phyloP scores from a whole-genome alignment of 2,888 invertebrate genomes.

The Pyrochroa serraticornis region DNA sequence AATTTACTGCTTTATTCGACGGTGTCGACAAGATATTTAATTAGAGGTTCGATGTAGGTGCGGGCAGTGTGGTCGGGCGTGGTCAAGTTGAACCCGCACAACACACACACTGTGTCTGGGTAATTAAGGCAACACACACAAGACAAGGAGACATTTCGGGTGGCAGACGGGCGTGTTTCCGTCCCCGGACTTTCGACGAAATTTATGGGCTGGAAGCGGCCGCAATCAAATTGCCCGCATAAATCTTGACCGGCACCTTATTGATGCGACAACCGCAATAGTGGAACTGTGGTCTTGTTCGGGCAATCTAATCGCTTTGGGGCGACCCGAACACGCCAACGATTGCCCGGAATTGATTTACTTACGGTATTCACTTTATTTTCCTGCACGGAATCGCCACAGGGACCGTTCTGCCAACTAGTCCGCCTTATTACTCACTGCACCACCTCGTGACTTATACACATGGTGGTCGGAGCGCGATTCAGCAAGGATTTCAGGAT shows the following conservation, averaged over 20 bases:
- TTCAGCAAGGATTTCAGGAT: background rate
- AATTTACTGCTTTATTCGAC: conserved; percentile 53
- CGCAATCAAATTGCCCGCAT: conserved; percentile 52
- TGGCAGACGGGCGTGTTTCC: conserved; percentile 43
- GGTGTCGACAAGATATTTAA: conserved; percentile 54
- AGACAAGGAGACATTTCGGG: conserved; percentile 39
- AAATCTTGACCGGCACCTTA: conserved; percentile 53
- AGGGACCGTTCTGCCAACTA: conserved; percentile 14
- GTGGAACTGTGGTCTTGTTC: conserved; percentile 46
- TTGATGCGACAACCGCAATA: conserved; percentile 52
- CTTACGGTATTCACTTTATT: conserved; percentile 29
- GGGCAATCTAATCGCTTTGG: conserved; percentile 45
- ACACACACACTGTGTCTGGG: conserved; percentile 26
- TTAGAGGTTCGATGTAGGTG: conserved; percentile 53
- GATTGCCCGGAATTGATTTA: conserved; percentile 33
- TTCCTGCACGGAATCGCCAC: conserved; percentile 11
- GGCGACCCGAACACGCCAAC: conserved; percentile 31
- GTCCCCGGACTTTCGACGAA: conserved; percentile 35
- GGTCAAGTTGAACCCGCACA: conserved; percentile 43
- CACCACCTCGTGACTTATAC: background rate
- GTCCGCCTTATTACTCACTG: conserved; percentile 1
- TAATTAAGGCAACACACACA: conserved; percentile 51
- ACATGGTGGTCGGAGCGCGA: background rate
- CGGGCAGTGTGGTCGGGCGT: conserved; percentile 50
- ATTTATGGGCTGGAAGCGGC: conserved; percentile 46